Percentiles rank a stretch among this genome's conserved stretches.
Conservation (phyloP, 2,797 vertebrate species). For the Acrossocheilus fasciatus region DNA sequence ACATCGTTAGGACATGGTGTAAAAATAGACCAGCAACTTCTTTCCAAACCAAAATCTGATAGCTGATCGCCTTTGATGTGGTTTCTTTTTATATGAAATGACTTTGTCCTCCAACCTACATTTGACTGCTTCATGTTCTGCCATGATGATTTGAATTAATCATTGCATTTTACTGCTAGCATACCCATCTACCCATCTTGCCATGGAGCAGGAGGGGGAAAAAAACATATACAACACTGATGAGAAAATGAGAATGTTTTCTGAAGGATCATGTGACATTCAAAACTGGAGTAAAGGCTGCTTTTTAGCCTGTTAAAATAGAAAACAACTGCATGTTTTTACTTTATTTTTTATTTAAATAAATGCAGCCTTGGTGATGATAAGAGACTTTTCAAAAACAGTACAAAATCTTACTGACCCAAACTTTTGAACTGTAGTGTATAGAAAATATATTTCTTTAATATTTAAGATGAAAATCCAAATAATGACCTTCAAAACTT, state of each 20-base stretch:
- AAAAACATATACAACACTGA: background rate
- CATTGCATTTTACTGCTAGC: background rate
- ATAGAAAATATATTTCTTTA: background rate
- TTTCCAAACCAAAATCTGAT: background rate
- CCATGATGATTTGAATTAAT: background rate
- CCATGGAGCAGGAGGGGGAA: background rate
- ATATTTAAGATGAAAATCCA: background rate
- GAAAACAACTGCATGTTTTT: background rate
- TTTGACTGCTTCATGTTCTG: slow-evolving; percentile 1
- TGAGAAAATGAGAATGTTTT: background rate
- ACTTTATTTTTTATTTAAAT: background rate
- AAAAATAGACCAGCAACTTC: background rate
- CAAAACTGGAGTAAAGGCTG: background rate
- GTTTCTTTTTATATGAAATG: background rate
- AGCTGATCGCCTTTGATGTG: background rate
- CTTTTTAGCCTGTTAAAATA: background rate
- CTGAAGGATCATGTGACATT: background rate
- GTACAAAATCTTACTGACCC: background rate
- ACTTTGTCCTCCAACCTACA: background rate
- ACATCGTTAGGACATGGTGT: background rate
- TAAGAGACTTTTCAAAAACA: background rate
- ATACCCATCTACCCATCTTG: background rate
- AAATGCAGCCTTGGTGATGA: background rate
- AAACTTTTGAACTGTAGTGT: background rate
- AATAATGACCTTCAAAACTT: background rate